Conservation (phyloP, 2,888 invertebrate genomes). For the Cenopis cana region DNA sequence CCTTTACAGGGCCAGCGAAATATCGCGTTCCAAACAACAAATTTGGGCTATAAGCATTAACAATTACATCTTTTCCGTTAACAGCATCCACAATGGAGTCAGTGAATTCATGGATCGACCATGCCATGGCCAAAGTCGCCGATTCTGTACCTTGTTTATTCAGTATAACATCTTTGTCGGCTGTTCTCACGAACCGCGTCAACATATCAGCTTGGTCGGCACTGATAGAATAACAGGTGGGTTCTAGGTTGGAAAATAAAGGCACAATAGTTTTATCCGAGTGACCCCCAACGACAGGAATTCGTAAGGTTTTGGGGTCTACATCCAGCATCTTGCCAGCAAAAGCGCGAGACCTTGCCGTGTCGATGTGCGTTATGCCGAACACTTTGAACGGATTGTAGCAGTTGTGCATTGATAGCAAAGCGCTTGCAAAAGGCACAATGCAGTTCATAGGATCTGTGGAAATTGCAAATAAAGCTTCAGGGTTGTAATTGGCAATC, state of each 20-base stretch:
- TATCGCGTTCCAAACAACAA: conserved; percentile 67
- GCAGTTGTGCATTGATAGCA: conserved; percentile 59
- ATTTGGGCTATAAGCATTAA: conserved; percentile 65
- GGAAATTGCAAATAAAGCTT: conserved; percentile 65
- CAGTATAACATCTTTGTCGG: conserved; percentile 63
- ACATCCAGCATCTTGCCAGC: conserved; percentile 58
- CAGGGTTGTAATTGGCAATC: conserved; percentile 61
- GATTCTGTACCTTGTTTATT: conserved; percentile 62
- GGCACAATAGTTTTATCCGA: conserved; percentile 70
- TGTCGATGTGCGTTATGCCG: conserved; percentile 69
- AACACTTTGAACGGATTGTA: conserved; percentile 68
- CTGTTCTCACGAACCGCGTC: conserved; percentile 63
- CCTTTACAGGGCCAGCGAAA: conserved; percentile 65
- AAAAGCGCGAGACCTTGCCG: conserved; percentile 58
- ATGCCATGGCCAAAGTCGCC: conserved; percentile 63
- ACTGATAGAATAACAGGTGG: conserved; percentile 54
- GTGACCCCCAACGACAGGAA: conserved; percentile 73
- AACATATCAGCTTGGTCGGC: conserved; percentile 59
- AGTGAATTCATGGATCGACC: conserved; percentile 67
- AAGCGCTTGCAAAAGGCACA: conserved; percentile 64
- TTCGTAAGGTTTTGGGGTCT: conserved; percentile 54
- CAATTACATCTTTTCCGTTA: conserved; percentile 56
- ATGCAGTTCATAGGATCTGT: conserved; percentile 69
- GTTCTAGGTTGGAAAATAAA: conserved; percentile 66
- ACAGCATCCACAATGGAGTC: conserved; percentile 63